These are phyloP conservation scores for Stegodyphus mimosarum DNA, from an alignment of 1,140 invertebrate genomes.

Conservation along the genomic window DNA sequence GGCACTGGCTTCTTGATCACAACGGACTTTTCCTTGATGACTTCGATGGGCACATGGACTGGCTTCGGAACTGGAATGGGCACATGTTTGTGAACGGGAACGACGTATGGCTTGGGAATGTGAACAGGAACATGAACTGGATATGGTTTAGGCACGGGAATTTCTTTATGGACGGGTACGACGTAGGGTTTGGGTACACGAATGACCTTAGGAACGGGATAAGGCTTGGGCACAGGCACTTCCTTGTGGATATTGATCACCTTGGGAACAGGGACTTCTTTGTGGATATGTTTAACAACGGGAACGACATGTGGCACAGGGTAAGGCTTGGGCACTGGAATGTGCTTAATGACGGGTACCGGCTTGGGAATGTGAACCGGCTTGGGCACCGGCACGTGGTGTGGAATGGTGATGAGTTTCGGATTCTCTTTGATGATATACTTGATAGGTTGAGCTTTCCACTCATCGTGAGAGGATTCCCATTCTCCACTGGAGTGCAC, in stretches of 20 bases:
- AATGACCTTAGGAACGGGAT: conserved; percentile 55
- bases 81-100: conserved; percentile 53
- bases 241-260: conserved; percentile 49
- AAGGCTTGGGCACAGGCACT: conserved; percentile 58
- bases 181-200: conserved; percentile 54
- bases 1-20: conserved; percentile 60
- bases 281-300: conserved; percentile 55
- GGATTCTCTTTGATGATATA: conserved; percentile 61
- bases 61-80: conserved; percentile 58
- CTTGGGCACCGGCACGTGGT: conserved; percentile 65
- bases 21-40: conserved; percentile 59
- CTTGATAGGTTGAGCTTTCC: conserved; percentile 57
- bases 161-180: conserved; percentile 50
- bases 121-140: conserved; percentile 53
- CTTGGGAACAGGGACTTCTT: conserved; percentile 56
- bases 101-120: conserved; percentile 59
- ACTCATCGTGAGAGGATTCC: conserved; percentile 33
- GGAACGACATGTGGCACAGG: conserved; percentile 57
- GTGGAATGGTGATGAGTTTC: conserved; percentile 64
- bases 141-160: conserved; percentile 58
- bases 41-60: conserved; percentile 57
- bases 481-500: conserved; percentile 27
- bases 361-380: conserved; percentile 63
- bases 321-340: conserved; percentile 63
- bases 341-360: conserved; percentile 62